A percentile compares a stretch with the other conserved stretches of the same genome.
Evolutionary conservation across 2,888 invertebrate genomes (phyloP).

Genomic region (Morpho deidamia): DNA sequence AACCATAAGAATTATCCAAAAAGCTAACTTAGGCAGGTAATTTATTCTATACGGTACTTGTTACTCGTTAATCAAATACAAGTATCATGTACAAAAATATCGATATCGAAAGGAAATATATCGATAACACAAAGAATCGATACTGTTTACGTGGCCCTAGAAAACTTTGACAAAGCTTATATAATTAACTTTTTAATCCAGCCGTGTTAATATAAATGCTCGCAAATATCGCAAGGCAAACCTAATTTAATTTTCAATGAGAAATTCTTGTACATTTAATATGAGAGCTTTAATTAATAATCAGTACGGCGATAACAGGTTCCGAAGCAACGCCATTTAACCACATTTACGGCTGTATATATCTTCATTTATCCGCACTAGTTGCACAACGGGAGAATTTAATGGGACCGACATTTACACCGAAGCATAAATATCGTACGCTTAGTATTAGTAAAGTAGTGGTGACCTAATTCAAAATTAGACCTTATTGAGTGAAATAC

Average conservation of each 20-base stretch:
- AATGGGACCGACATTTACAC: constrained; percentile 37
- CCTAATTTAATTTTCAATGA: constrained; percentile 2
- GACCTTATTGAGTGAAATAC: too few relatives aligned
- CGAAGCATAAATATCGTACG: constrained; percentile 26
- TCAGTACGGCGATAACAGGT: constrained; percentile 24
- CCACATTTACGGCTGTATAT: constrained; percentile 44
- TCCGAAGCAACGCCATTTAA: constrained; percentile 29
- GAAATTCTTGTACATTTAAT: constrained; percentile 4
- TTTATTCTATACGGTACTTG: too few relatives aligned
- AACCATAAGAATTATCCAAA: too few relatives aligned
- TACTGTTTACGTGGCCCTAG: too few relatives aligned
- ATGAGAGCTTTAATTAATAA: constrained; percentile 21
- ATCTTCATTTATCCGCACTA: constrained; percentile 49
- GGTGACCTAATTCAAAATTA: too few relatives aligned
- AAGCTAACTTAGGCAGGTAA: too few relatives aligned
- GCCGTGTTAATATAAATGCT: neutral
- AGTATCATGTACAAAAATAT: too few relatives aligned
- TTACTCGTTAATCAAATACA: too few relatives aligned
- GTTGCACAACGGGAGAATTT: constrained; percentile 23
- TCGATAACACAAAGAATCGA: too few relatives aligned
- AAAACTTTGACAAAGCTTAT: too few relatives aligned
- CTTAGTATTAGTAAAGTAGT: neutral
- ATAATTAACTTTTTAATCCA: too few relatives aligned
- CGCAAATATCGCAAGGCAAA: neutral
- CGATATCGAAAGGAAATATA: too few relatives aligned